Evolutionary conservation across 1,140 invertebrate species (phyloP).

Genomic region (Idris sp.): DNA sequence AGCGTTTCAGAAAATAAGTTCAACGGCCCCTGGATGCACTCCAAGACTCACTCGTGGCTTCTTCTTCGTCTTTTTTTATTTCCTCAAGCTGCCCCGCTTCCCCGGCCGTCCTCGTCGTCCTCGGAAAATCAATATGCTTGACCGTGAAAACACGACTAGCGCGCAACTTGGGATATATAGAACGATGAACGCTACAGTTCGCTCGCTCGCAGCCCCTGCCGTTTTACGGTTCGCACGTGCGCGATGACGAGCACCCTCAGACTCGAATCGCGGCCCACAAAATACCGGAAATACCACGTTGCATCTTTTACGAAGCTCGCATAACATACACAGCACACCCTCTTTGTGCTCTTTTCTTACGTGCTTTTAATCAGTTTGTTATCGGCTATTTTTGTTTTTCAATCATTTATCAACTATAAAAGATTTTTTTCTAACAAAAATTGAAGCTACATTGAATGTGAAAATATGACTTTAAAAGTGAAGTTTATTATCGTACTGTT

Average conservation of each 20-base stretch:
- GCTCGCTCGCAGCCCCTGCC: slow-evolving; percentile 50
- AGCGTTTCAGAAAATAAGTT: slow-evolving; percentile 69
- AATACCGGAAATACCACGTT: slow-evolving; percentile 62
- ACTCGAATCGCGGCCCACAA: slow-evolving; percentile 46
- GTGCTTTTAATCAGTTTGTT: slow-evolving; percentile 8
- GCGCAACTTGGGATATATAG: slow-evolving; percentile 66
- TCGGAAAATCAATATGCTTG: slow-evolving; percentile 78
- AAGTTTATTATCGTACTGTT: no score
- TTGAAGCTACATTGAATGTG: no score
- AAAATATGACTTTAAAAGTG: no score
- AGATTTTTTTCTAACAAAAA: no score
- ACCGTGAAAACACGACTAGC: slow-evolving; percentile 78
- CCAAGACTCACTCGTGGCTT: slow-evolving; percentile 74
- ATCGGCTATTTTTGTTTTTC: background rate
- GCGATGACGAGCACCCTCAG: slow-evolving; percentile 55
- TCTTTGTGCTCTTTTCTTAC: slow-evolving; percentile 23
- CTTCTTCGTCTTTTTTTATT: slow-evolving; percentile 66
- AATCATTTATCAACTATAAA: background rate
- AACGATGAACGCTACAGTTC: slow-evolving; percentile 55
- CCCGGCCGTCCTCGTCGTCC: slow-evolving; percentile 61
- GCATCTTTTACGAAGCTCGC: slow-evolving; percentile 42
- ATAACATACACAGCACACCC: slow-evolving; percentile 26
- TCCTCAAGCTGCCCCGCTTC: slow-evolving; percentile 64
- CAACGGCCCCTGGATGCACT: slow-evolving; percentile 77
- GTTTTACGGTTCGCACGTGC: slow-evolving; percentile 64